These are phyloP conservation scores for Furcula furcula DNA, from an alignment of 2,888 invertebrate species.

Conservation along the genomic window DNA sequence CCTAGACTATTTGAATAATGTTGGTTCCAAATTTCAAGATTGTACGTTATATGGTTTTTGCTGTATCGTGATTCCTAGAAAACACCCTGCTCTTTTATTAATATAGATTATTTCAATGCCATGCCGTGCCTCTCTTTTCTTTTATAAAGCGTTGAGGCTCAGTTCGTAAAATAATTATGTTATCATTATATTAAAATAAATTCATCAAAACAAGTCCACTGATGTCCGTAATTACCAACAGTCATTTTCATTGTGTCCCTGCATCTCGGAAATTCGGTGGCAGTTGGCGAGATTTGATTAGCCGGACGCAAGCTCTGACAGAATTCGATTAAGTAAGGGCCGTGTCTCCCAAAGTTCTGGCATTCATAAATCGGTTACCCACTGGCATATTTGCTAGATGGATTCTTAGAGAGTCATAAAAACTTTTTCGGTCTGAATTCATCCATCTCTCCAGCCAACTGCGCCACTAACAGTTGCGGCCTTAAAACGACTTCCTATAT, in stretches of 20 bases:
- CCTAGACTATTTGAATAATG: no score
- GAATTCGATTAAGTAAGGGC: conserved; percentile 47
- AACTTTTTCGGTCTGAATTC: conserved; percentile 19
- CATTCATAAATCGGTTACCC: conserved; percentile 42
- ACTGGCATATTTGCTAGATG: conserved; percentile 26
- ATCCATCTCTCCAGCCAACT: conserved; percentile 8
- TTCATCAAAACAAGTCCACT: no score
- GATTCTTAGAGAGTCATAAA: conserved; percentile 31
- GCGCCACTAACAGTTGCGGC: conserved; percentile 17
- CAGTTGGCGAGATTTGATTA: conserved; percentile 40
- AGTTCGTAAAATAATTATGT: no score
- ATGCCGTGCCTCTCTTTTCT: no score
- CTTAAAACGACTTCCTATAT: conserved; percentile 14
- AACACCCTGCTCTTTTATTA: no score
- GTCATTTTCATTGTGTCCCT: conserved; percentile 18
- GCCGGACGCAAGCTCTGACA: conserved; percentile 32
- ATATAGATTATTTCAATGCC: no score
- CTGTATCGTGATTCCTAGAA: no score
- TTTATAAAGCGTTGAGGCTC: no score
- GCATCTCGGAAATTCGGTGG: conserved; percentile 26
- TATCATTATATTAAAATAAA: no score
- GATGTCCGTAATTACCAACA: conserved; percentile 12
- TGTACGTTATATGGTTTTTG: no score
- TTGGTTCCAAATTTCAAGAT: no score
- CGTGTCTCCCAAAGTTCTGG: conserved; percentile 33